Conservation (phyloP, 2,888 invertebrate species). For the Aspidiotus destructor region DNA sequence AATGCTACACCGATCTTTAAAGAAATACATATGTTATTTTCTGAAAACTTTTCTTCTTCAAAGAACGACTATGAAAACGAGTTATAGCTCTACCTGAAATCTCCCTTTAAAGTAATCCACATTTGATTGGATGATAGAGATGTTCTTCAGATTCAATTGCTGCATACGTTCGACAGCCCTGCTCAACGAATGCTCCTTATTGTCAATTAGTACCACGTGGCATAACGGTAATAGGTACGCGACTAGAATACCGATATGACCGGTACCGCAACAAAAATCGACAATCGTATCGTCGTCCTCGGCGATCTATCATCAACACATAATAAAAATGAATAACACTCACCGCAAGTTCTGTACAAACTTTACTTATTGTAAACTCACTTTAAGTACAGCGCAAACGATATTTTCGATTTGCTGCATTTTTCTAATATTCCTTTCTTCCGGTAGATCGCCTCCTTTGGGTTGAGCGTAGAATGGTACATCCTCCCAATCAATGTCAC, state of each 20-base stretch:
- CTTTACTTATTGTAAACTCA: conserved; percentile 12
- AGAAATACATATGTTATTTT: conserved; percentile 1
- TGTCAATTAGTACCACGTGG: conserved; percentile 73
- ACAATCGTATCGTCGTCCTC: conserved; percentile 62
- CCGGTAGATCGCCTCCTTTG: conserved; percentile 66
- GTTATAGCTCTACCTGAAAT: conserved; percentile 41
- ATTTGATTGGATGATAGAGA: conserved; percentile 75
- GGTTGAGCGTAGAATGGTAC: conserved; percentile 69
- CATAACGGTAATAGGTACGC: conserved; percentile 70
- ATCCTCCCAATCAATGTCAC: conserved; percentile 55
- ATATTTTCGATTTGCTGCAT: conserved; percentile 79
- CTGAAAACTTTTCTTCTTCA: background rate
- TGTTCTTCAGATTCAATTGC: conserved; percentile 59
- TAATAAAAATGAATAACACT: conserved; percentile 3
- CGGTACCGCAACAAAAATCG: conserved; percentile 91
- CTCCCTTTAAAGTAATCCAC: conserved; percentile 73
- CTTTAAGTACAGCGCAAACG: conserved; percentile 59
- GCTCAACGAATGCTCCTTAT: conserved; percentile 75
- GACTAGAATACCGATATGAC: conserved; percentile 79
- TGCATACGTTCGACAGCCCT: conserved; percentile 62
- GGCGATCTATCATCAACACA: conserved; percentile 45
- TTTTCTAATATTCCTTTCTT: conserved; percentile 62
- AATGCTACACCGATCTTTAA: conserved; percentile 77
- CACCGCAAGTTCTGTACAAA: background rate
- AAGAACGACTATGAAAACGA: background rate